phyloP scores from a whole-genome alignment of 2,113 vertebrate species.

The Callorhinus ursinus region DNA sequence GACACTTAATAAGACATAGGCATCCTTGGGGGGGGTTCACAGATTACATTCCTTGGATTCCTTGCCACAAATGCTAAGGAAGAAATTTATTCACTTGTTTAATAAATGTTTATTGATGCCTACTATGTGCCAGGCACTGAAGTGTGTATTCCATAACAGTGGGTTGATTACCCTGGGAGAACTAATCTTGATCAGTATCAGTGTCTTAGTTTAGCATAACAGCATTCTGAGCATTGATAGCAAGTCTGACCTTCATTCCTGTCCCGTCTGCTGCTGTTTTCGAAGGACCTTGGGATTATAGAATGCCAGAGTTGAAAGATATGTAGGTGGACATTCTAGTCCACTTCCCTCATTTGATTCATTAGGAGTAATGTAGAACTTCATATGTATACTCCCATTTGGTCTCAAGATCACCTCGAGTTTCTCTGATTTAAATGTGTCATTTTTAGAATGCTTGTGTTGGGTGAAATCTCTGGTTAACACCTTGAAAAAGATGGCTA shows the following conservation, averaged over 20 bases:
- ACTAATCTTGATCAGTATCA: neutral
- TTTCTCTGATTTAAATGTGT: conserved; percentile 1
- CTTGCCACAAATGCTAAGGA: neutral
- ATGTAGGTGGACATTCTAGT: neutral
- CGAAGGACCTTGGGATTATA: neutral
- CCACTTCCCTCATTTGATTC: neutral
- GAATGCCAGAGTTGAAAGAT: neutral
- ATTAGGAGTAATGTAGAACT: neutral
- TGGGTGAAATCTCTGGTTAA: neutral
- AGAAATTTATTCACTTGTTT: neutral
- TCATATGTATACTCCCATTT: neutral
- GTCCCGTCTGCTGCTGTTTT: neutral
- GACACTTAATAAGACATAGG: neutral
- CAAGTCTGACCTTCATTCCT: neutral
- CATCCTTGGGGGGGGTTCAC: neutral
- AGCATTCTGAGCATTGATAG: neutral
- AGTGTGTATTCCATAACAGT: neutral
- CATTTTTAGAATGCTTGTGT: conserved; percentile 8
- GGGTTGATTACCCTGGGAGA: neutral
- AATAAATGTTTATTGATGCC: neutral
- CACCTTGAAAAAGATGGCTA: neutral
- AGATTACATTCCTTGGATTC: neutral
- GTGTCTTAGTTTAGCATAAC: neutral
- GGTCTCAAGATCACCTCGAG: neutral
- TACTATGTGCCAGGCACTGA: neutral